Evolutionary conservation across 2,113 vertebrate genomes (phyloP).

Genomic region (Caretta caretta): DNA sequence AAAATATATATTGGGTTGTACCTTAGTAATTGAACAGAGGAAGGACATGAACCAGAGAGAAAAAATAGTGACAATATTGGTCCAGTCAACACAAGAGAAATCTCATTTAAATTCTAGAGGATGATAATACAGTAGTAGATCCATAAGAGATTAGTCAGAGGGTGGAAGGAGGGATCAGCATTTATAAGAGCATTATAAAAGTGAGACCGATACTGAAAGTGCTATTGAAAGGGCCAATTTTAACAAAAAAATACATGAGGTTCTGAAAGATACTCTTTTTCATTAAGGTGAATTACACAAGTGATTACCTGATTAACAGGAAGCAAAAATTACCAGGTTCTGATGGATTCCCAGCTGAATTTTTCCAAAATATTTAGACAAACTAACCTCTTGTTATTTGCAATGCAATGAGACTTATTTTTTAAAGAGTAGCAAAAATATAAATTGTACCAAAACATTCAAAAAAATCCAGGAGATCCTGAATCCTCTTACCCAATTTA

Average conservation of each 20-base stretch:
- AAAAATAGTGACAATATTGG: too few species aligned
- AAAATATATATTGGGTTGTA: not conserved
- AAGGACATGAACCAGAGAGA: not conserved
- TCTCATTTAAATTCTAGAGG: too few species aligned
- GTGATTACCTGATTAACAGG: not conserved
- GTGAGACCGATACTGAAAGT: too few species aligned
- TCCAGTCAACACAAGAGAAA: too few species aligned
- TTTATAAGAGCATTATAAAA: too few species aligned
- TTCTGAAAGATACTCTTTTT: not conserved
- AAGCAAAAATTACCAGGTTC: not conserved
- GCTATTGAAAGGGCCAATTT: too few species aligned
- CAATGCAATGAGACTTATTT: not conserved
- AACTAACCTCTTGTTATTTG: not conserved
- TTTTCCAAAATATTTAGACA: not conserved
- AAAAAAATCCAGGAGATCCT: not conserved
- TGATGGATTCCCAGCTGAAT: not conserved
- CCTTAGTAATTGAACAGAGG: not conserved
- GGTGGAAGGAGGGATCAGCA: too few species aligned
- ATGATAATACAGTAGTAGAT: too few species aligned
- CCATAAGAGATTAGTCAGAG: too few species aligned
- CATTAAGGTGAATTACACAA: not conserved
- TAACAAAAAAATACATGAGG: too few species aligned
- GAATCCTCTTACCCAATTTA: not conserved
- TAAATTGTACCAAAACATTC: not conserved
- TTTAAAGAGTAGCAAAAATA: not conserved